Evolutionary conservation across 2,888 invertebrate genomes (phyloP), one percentile per base, ranked within the genome.

Genomic region (Bembecia ichneumoniformis): DNA sequence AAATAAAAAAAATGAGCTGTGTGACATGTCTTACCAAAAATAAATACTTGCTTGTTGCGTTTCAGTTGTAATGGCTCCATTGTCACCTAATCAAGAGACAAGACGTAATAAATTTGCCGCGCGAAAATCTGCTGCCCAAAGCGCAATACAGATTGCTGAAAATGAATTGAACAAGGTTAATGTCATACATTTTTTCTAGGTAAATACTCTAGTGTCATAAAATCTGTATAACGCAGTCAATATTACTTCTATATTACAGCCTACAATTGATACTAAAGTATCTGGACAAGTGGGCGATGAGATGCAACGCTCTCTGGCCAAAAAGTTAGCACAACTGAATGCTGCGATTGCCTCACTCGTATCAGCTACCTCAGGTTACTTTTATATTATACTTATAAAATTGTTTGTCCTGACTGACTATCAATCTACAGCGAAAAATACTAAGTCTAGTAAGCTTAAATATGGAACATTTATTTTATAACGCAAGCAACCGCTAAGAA

Each of bases 271-370:
- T 13, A 14, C n/a, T 40, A n/a, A 14, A 40, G 11, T 14, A 3
- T 40, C 40, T 7, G 40, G 13, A 14, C 40, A 4, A 14, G 40
- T 7, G n/a, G 14, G 5, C 40, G 40, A n/a, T 5, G 40, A 13
- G 14, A 7, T 44, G 17, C 9, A 14, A 15, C 17, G 17, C 13
- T 11, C 15, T 15, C 17, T 44, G 10, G 52, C 71, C 2, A 56
- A 66, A 11, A 63, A 58, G 34, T 35, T 81, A 36, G 72, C 72
- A 0, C 66, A 63, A 28, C 61, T 79, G 9, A 79, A 80, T 52
- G 80, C 76, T 0, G 75, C 81, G 1, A 53, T 77, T 2, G 77
- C 77, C 0, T 59, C 69, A 1, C 47, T 52, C 2, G 11, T 48
- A 5, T 16, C 47, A 9, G 48, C 50, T 20, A 48, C 48, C 2